Evolutionary conservation across 2,888 invertebrate species (phyloP), one percentile per base, ranked within the genome.

Genomic region (Hylaea fasciaria): DNA sequence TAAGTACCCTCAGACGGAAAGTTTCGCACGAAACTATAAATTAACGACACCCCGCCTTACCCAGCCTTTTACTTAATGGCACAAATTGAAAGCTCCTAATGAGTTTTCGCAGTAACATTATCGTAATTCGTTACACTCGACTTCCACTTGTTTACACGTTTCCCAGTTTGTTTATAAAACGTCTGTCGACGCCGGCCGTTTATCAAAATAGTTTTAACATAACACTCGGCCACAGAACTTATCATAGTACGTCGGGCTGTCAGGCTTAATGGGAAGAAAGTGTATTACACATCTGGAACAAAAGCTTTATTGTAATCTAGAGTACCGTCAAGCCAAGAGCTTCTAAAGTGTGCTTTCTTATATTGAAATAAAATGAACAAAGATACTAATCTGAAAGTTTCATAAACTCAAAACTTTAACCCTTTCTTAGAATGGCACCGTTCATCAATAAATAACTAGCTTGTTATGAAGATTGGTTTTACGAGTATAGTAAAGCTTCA

Each of bases 31-130:
- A 44, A 62, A 57, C 62, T 59, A 57, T 65, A 62, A 65, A 69
- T 65, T 64, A 62, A 69, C 64, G 68, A 64, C 62, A 60, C 72
- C 66, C 62, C 62, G 57, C 66, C 67, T 67, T 68, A 60, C 72
- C 66, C 62, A 59, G 57, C 66, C 67, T 67, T 68, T 60, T 58
- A 65, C 62, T 58, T 61, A 67, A 62, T 64, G 64, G 64, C 41
- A 51, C 56, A 67, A 67, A 67, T 69, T 66, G 64, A 69, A 69
- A 64, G 64, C 64, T 60, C 37, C 64, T 68, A 68, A 66, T 62
- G 65, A 68, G 55, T 62, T 65, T 68, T 62, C 64, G 58, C 44
- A 58, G 50, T 51, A 62, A 60, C 62, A 53, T 62, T 65, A 59
- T 57, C 63, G 65, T 68, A 60, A 65, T 65, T 68, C 62, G 59